A percentile compares a stretch with the other conserved stretches of the same genome.
Evolutionary conservation across 1,140 invertebrate genomes (phyloP).

Genomic region (Mamestra configurata): DNA sequence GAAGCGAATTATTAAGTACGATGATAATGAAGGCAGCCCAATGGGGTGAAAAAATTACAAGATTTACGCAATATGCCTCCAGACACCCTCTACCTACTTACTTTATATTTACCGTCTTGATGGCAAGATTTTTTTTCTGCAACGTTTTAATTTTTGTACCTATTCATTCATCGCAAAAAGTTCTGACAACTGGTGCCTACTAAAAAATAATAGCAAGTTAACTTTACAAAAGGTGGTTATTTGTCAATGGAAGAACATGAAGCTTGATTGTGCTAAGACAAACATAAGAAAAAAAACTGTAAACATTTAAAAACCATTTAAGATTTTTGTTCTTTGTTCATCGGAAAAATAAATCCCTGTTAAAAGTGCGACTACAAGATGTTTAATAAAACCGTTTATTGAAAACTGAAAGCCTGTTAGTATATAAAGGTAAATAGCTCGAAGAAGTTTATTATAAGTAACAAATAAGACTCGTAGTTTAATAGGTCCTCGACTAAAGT

Average conservation of each 20-base stretch:
- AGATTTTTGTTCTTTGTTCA: no score
- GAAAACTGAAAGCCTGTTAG: not conserved
- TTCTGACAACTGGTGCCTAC: no score
- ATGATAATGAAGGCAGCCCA: slow-evolving; percentile 32
- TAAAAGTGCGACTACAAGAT: not conserved
- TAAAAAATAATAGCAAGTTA: no score
- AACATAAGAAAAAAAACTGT: no score
- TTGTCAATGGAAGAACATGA: no score
- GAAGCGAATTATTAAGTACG: slow-evolving; percentile 36
- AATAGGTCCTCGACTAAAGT: slow-evolving; percentile 11
- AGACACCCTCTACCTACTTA: not conserved
- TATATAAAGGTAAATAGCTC: not conserved
- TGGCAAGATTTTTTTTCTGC: not conserved
- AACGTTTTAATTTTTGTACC: no score
- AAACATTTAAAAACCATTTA: no score
- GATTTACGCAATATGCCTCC: slow-evolving; percentile 28
- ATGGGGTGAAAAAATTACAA: slow-evolving; percentile 43
- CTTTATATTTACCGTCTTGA: not conserved
- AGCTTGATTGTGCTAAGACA: no score
- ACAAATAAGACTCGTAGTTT: slow-evolving; percentile 12
- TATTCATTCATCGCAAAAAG: no score
- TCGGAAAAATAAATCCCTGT: no score
- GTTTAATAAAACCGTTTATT: no score
- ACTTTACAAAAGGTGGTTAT: no score
- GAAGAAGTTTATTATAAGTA: slow-evolving; percentile 26